These are phyloP conservation scores for Eupeodes corollae DNA, from an alignment of 1,140 invertebrate genomes.

Conservation along the genomic window DNA sequence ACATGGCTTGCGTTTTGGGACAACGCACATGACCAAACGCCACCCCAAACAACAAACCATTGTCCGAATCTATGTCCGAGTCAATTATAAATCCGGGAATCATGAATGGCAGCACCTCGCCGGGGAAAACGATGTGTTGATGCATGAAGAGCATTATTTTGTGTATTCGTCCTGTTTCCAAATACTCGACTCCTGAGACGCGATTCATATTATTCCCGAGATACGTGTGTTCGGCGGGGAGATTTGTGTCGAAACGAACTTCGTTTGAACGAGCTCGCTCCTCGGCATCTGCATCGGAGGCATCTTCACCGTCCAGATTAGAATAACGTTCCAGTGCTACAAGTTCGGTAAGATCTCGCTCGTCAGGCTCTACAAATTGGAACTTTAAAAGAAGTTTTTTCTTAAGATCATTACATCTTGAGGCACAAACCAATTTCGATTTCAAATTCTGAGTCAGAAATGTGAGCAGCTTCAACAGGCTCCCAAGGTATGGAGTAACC, in stretches of 20 bases:
- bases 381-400: too few relatives aligned
- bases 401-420: too few relatives aligned
- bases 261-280: neutral
- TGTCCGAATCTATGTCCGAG: conserved; percentile 10
- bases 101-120: conserved; percentile 59
- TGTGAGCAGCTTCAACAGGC: too few relatives aligned
- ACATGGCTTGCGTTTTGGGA: conserved; percentile 8
- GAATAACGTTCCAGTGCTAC: too few relatives aligned
- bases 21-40: conserved; percentile 23
- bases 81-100: conserved; percentile 38
- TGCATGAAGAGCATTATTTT: conserved; percentile 49
- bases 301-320: neutral
- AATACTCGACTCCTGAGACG: conserved; percentile 27
- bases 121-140: conserved; percentile 54
- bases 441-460: too few relatives aligned
- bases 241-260: conserved; percentile 30
- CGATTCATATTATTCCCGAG: conserved; percentile 27
- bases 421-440: too few relatives aligned
- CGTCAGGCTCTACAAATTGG: too few relatives aligned
- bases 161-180: conserved; percentile 25
- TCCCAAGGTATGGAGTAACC: too few relatives aligned
- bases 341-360: too few relatives aligned
- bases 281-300: neutral
- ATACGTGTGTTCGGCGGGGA: conserved; percentile 33
- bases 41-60: conserved; percentile 28